Evolutionary conservation across 2,888 invertebrate genomes (phyloP).

Genomic region (Automeris io): DNA sequence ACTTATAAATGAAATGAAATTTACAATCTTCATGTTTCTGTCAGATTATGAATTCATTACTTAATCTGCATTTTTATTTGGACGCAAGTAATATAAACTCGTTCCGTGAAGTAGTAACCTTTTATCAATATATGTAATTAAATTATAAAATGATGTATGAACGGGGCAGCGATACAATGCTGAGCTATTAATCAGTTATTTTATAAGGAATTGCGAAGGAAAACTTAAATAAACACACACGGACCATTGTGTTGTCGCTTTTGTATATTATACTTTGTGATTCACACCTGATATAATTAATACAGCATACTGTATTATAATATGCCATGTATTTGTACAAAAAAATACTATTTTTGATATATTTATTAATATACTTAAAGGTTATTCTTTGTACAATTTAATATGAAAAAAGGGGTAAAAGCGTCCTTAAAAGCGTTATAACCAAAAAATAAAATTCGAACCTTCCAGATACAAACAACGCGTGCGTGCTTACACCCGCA

Average conservation of each 20-base stretch:
- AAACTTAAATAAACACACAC: slow-evolving; percentile 33
- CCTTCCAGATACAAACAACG: slow-evolving; percentile 19
- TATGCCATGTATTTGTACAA: slow-evolving; percentile 11
- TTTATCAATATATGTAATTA: slow-evolving; percentile 22
- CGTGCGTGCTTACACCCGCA: slow-evolving; percentile 13
- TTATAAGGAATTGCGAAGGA: slow-evolving; percentile 37
- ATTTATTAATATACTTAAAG: not conserved
- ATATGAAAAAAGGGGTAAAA: not conserved
- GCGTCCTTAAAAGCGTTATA: not conserved
- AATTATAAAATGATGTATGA: slow-evolving; percentile 25
- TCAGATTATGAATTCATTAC: slow-evolving; percentile 4
- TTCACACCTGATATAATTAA: slow-evolving; percentile 26
- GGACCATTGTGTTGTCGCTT: slow-evolving; percentile 39
- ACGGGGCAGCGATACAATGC: slow-evolving; percentile 23
- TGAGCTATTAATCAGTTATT: slow-evolving; percentile 32
- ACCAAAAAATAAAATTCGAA: not conserved
- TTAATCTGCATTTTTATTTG: slow-evolving; percentile 9
- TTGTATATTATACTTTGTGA: slow-evolving; percentile 26
- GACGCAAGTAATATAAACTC: slow-evolving; percentile 5
- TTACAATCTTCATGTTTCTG: not conserved
- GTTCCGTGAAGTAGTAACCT: slow-evolving; percentile 3
- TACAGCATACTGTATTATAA: slow-evolving; percentile 9
- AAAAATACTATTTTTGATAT: not conserved
- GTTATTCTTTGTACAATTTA: not conserved
- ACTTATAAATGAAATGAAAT: not conserved